Evolutionary conservation across 1,140 invertebrate species (phyloP), one percentile per base, ranked within the genome.

Genomic region (Saccostrea cuccullata): DNA sequence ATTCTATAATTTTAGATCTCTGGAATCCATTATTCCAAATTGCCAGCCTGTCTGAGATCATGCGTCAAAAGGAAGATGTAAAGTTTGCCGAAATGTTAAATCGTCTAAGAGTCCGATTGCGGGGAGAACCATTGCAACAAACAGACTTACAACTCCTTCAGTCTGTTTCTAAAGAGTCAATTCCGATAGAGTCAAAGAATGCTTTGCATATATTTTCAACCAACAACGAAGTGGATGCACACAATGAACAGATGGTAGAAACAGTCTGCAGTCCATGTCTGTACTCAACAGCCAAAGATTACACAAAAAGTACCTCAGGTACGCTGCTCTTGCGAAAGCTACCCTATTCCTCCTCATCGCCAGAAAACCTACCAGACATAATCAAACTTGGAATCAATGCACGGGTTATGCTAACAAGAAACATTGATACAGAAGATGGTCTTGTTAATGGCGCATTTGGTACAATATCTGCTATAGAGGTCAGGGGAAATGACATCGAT

Each of bases 391-490:
- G 84, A 47, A 12, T 82, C 47, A 15, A 55, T 23, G 84, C 84
- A 36, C 13, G 84, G 30, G 56, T 86, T 9, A 88, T 88, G 87
- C 55, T 88, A 15, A 83, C 64, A 15, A 13, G 55, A 36, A 88
- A 88, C 55, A 56, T 85, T 67, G 67, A 88, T 36, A 58, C 55
- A 23, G 64, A 84, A 6, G 84, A 88, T 82, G 84, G 87, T n/a
- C 64, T 88, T 55, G 87, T 88, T 26, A 88, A 88, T 56, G 84
- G 87, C 20, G 84, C 64, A 1, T 88, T 85, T 88, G 87, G 87
- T 17, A 85, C 55, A 8, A 86, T 90, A 40, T n/a, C 55, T 47
- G 56, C 70, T 55, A 85, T 85, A 8, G 47, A 64, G n/a, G 40
- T 82, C 11, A 60, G 30, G 13, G 8, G 23, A 56, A 55, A 84